Evolutionary conservation across 2,113 vertebrate species (phyloP).

Genomic region (Polyodon spathula): DNA sequence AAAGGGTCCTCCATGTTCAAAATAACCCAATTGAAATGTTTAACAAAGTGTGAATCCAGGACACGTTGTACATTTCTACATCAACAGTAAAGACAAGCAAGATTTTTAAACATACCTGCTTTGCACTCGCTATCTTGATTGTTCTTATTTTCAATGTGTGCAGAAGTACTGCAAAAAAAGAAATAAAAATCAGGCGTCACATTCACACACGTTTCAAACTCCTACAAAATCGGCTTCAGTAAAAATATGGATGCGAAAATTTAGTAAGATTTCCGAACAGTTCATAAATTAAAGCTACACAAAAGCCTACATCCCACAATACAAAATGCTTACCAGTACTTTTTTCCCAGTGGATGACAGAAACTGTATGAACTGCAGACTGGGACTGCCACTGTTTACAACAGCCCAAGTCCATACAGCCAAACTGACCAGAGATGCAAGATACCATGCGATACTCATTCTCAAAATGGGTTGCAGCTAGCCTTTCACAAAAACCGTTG

Average conservation of each 20-base stretch:
- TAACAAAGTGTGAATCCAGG: too few species aligned
- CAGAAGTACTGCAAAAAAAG: conserved; percentile 28
- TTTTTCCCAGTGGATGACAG: too few species aligned
- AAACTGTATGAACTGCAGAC: too few species aligned
- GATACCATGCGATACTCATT: not conserved
- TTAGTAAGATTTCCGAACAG: not conserved
- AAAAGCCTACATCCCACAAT: too few species aligned
- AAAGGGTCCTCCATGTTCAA: too few species aligned
- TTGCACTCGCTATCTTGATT: conserved; percentile 13
- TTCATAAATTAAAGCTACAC: too few species aligned
- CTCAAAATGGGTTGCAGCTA: not conserved
- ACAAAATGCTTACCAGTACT: too few species aligned
- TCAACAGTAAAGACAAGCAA: not conserved
- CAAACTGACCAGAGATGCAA: not conserved
- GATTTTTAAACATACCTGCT: conserved; percentile 27
- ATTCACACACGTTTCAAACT: conserved; percentile 29
- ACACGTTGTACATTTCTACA: too few species aligned
- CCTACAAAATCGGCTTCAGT: not conserved
- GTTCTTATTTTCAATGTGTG: not conserved
- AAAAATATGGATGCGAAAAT: not conserved
- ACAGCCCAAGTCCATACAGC: not conserved
- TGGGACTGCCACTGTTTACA: not conserved
- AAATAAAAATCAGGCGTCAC: not conserved
- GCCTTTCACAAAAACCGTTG: not conserved
- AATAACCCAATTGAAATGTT: too few species aligned